Evolutionary conservation across 2,888 invertebrate species (phyloP).

Genomic region (Meghimatium bilineatum): DNA sequence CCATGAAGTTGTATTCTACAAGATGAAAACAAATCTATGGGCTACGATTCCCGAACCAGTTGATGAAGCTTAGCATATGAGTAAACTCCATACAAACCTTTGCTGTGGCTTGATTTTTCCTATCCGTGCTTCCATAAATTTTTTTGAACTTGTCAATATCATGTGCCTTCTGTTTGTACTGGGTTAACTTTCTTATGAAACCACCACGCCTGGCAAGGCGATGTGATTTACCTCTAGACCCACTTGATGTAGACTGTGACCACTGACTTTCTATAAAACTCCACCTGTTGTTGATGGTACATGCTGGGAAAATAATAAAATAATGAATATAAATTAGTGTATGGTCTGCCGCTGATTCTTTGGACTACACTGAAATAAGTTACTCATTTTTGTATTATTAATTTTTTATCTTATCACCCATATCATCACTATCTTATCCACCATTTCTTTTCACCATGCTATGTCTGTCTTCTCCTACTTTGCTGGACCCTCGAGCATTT

Average conservation of each 20-base stretch:
- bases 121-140: constrained; percentile 29
- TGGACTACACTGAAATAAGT: no score
- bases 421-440: no score
- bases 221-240: constrained; percentile 59
- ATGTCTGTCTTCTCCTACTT: no score
- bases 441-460: no score
- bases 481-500: no score
- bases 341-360: no score
- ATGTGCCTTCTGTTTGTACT: constrained; percentile 36
- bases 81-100: constrained; percentile 18
- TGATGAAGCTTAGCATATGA: no score
- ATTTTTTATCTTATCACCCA: no score
- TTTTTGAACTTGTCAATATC: constrained; percentile 46
- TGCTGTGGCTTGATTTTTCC: constrained; percentile 20
- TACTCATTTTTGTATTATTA: no score
- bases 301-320: constrained; percentile 1
- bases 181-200: constrained; percentile 32
- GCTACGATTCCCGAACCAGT: no score
- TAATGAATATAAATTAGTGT: neutral
- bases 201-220: constrained; percentile 63
- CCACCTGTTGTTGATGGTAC: constrained; percentile 82
- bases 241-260: constrained; percentile 76
- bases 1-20: no score
- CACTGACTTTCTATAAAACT: constrained; percentile 91
- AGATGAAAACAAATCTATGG: no score